These are phyloP conservation scores for Panurus biarmicus DNA, from an alignment of 2,113 vertebrate genomes.

Conservation along the genomic window DNA sequence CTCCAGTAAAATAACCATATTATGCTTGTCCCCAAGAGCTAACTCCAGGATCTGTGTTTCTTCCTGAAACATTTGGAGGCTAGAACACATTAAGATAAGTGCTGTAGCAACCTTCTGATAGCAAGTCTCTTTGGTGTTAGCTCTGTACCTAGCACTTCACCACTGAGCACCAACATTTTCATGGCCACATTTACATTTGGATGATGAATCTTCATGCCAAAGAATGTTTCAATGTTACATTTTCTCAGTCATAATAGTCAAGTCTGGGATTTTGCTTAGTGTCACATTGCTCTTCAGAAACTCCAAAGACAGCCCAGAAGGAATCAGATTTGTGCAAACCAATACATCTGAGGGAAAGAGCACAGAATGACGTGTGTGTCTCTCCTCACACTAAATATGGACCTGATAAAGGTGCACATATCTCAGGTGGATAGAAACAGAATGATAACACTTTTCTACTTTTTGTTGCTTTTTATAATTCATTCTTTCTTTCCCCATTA, in stretches of 20 bases:
- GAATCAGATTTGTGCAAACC: not conserved
- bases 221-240: not conserved
- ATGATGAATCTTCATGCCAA: not conserved
- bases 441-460: not conserved
- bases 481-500: not conserved
- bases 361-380: not conserved
- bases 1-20: not conserved
- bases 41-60: not conserved
- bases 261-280: not conserved
- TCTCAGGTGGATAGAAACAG: not conserved
- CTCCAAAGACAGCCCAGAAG: not conserved
- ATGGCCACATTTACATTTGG: not conserved
- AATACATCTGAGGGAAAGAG: not conserved
- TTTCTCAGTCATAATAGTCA: not conserved
- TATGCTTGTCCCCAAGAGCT: not conserved
- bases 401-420: not conserved
- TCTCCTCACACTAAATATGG: not conserved
- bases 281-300: not conserved
- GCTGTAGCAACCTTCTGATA: not conserved
- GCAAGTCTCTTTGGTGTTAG: not conserved
- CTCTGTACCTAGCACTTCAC: not conserved
- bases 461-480: not conserved
- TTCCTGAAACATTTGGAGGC: not conserved
- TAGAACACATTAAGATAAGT: not conserved
- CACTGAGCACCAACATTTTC: not conserved